Base-by-base conservation (phyloP, 2,888 invertebrate species). In the Sisyra terminalis region DNA sequence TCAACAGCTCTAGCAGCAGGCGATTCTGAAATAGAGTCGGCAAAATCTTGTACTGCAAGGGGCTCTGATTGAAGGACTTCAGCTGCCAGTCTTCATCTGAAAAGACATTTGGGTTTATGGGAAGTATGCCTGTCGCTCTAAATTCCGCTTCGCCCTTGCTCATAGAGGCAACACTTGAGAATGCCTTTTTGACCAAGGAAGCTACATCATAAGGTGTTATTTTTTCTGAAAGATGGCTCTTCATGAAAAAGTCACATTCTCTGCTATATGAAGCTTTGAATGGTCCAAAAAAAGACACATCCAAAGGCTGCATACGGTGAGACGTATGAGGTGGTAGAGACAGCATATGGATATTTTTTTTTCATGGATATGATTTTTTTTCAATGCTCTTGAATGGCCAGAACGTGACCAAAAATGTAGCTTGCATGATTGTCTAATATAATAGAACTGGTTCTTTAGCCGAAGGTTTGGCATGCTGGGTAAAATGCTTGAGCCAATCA, bases 371-470 rank as follows among this genome's bases (percentile, higher is more conserved):
- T 49, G 13, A 35, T 51, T 49, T 34, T 30, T 3, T n/a, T n/a
- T n/a, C n/a, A n/a, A n/a, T n/a, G n/a, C n/a, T n/a, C n/a, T n/a
- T n/a, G n/a, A n/a, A n/a, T n/a, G n/a, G n/a, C n/a, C n/a, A n/a
- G n/a, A n/a, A n/a, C n/a, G n/a, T n/a, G n/a, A n/a, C n/a, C n/a
- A n/a, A n/a, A n/a, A n/a, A n/a, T n/a, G n/a, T n/a, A n/a, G n/a
- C n/a, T n/a, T n/a, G 43, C 45, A 44, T 57, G 54, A 43, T 55
- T 55, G 39, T 58, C 56, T 31, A 55, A 37, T 38, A 57, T 49
- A 57, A 44, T 4, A 56, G 44, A 14, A 56, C 47, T 9, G 51
- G 51, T 17, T 49, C 46, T 32, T 52, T 47, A 42, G 42, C 32
- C 44, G 47, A 45, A 10, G 51, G 48, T 43, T 50, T 54, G 31